These are phyloP conservation scores for Drosophila pullipes DNA, from an alignment of 2,888 invertebrate species.

Conservation along the genomic window DNA sequence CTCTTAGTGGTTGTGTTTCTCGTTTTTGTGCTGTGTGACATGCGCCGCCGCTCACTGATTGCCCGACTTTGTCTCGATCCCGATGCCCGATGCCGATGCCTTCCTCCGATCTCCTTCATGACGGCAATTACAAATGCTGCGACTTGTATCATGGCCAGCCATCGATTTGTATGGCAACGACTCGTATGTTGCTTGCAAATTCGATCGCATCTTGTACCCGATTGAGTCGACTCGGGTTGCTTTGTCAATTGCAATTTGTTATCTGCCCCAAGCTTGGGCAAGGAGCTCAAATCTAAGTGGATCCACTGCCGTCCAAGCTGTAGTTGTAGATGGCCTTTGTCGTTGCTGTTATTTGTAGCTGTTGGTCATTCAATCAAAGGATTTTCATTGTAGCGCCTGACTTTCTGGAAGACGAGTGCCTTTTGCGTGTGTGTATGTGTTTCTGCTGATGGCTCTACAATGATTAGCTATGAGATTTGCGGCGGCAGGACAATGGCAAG, in stretches of 20 bases:
- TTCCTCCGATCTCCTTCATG: constrained; percentile 19
- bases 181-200: constrained; percentile 78
- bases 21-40: constrained; percentile 63
- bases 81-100: constrained; percentile 15
- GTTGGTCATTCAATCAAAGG: constrained; percentile 63
- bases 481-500: constrained; percentile 65
- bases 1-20: background rate
- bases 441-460: constrained; percentile 35
- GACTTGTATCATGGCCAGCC: constrained; percentile 81
- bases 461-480: constrained; percentile 53
- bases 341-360: constrained; percentile 12
- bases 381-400: constrained; percentile 49
- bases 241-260: constrained; percentile 85
- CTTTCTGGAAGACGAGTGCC: constrained; percentile 42
- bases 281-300: constrained; percentile 28
- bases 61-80: constrained; percentile 52
- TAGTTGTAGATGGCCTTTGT: constrained; percentile 42
- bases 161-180: constrained; percentile 78
- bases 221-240: constrained; percentile 65
- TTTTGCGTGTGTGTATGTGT: constrained; percentile 9
- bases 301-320: constrained; percentile 14
- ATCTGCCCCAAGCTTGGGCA: constrained; percentile 54
- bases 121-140: constrained; percentile 77
- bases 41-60: constrained; percentile 75
- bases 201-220: constrained; percentile 82